Percentiles rank a stretch among this genome's conserved stretches.
Conservation (phyloP, 2,888 invertebrate genomes). For the Nebria salina region DNA sequence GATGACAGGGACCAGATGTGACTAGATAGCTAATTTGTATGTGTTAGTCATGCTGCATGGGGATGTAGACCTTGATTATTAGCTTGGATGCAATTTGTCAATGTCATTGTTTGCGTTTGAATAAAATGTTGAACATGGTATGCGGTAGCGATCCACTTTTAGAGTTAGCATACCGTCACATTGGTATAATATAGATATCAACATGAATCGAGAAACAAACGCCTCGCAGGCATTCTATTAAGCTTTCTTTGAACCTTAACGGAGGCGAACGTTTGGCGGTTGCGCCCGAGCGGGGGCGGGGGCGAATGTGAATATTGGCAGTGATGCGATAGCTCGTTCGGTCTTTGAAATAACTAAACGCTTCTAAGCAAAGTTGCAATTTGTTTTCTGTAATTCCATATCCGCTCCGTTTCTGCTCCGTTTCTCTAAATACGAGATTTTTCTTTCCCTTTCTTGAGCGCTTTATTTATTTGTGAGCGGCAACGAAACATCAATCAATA, state of each 20-base stretch:
- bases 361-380: slow-evolving; percentile 51
- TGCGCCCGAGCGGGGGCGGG: neutral
- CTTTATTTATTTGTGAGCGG: neutral
- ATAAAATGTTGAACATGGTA: neutral
- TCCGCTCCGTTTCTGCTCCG: slow-evolving; percentile 48
- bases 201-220: slow-evolving; percentile 63
- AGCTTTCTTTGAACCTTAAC: slow-evolving; percentile 58
- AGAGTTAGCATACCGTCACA: neutral
- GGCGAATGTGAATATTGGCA: slow-evolving; percentile 41
- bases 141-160: neutral
- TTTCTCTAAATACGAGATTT: slow-evolving; percentile 36
- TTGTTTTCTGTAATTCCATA: slow-evolving; percentile 54
- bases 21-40: slow-evolving; percentile 34
- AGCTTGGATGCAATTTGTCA: no score
- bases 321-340: slow-evolving; percentile 25
- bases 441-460: slow-evolving; percentile 36
- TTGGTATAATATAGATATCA: slow-evolving; percentile 42
- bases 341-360: slow-evolving; percentile 45
- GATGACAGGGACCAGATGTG: slow-evolving; percentile 31
- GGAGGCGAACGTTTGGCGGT: neutral
- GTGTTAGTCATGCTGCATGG: slow-evolving; percentile 26
- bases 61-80: neutral
- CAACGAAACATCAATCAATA: neutral
- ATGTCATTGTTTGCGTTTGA: no score
- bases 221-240: slow-evolving; percentile 69